These are phyloP conservation scores for Cavia aperea DNA, from an alignment of 2,113 vertebrate genomes.

Conservation along the genomic window DNA sequence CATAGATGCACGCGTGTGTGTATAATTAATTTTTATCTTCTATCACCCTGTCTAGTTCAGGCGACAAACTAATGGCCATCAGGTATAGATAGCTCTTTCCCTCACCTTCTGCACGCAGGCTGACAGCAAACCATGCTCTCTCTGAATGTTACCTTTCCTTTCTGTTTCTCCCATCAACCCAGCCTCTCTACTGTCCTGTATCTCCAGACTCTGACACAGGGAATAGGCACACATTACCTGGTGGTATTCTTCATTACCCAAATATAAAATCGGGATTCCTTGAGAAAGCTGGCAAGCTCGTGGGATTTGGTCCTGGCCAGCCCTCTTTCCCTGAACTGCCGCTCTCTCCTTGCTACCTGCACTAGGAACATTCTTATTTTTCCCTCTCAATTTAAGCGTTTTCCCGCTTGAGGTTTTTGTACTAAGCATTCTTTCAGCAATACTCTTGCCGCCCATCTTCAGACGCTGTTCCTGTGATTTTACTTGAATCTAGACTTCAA, in stretches of 20 bases:
- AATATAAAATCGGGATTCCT: background rate
- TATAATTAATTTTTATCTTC: background rate
- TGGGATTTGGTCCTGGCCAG: background rate
- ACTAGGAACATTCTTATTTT: background rate
- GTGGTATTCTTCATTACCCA: background rate
- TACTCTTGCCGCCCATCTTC: background rate
- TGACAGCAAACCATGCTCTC: background rate
- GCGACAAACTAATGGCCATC: background rate
- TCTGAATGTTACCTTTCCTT: background rate
- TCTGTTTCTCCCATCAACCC: background rate
- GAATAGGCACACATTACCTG: background rate
- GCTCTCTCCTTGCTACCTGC: background rate
- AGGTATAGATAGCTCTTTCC: background rate
- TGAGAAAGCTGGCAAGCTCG: background rate
- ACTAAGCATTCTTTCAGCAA: background rate
- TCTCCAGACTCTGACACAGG: background rate
- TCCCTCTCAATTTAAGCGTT: background rate
- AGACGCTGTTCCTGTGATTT: background rate
- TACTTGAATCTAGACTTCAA: background rate
- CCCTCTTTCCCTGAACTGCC: background rate
- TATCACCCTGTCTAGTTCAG: background rate
- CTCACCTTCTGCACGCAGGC: background rate
- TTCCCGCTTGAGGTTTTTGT: background rate
- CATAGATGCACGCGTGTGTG: background rate
- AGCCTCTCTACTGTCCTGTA: background rate